Evolutionary conservation across 1,140 invertebrate species (phyloP), one percentile per base, ranked within the genome.

Genomic region (Psilanteris sp.): DNA sequence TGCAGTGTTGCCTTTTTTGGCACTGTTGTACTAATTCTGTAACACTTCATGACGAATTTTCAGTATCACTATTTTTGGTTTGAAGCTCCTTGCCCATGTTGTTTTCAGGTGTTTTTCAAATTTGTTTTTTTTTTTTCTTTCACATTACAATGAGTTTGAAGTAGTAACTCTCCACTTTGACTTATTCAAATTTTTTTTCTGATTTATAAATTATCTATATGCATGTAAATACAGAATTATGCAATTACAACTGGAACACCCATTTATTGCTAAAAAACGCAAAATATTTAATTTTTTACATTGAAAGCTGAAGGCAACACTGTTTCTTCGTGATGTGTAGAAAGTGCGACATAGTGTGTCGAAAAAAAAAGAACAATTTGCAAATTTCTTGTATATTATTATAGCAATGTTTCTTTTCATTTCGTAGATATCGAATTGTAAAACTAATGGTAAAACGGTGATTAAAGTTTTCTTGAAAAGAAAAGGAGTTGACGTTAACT

Each of bases 261-360:
- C 9, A 15, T 39, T 67, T 32, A 31, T 16, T 10, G 62, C 39
- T 46, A 39, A 46, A n/a, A 41, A 39, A 34, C 37, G 44, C 43
- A 10, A 52, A 36, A 27, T 57, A 14, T 41, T 5, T 29, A 55
- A 59, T 44, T 43, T 68, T 68, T 57, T 26, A 46, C 15, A 50
- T 9, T 9, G 6, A 24, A 50, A 39, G 16, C 39, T 41, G 37
- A 55, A 75, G 72, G 72, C 64, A 75, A 75, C 62, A 75, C 71
- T 55, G 72, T 75, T 68, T 68, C 59, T 74, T 55, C 62, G 62
- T 67, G 62, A 62, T 75, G 55, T 57, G 71, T 75, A 75, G 62
- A 61, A 75, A 61, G 52, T 75, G 62, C 71, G 71, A 54, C 71
- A 48, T 75, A 75, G 48, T 46, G 61, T 61, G 44, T 75, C 52